These are phyloP conservation scores for Chiloscyllium punctatum DNA, from an alignment of 2,797 vertebrate species.

Conservation along the genomic window DNA sequence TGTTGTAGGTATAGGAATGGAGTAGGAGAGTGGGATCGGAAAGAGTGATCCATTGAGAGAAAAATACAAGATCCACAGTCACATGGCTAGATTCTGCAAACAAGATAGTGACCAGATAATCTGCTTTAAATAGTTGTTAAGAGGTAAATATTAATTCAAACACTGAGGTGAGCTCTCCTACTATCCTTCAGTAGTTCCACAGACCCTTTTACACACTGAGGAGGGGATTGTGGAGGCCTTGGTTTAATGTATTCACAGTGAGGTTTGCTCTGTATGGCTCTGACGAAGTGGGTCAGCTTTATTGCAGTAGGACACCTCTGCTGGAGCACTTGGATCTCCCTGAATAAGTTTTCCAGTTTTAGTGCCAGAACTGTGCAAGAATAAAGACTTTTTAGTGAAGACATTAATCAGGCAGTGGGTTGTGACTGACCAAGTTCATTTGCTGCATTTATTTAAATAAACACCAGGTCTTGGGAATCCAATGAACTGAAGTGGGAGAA, in stretches of 20 bases:
- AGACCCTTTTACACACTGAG: background rate
- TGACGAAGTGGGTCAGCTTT: background rate
- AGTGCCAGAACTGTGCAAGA: background rate
- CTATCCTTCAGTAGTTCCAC: background rate
- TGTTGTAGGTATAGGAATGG: background rate
- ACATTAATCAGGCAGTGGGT: background rate
- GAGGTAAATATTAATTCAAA: background rate
- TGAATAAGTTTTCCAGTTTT: background rate
- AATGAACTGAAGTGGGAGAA: conserved; percentile 12
- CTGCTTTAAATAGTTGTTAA: background rate
- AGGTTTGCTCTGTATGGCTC: background rate
- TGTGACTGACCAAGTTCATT: background rate
- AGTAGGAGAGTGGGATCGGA: background rate
- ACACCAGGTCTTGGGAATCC: conserved; percentile 5
- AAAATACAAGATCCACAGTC: background rate
- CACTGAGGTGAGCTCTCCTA: background rate
- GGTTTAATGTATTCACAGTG: background rate
- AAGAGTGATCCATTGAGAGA: background rate
- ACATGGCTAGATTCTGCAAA: background rate
- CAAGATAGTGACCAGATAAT: background rate
- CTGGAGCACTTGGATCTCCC: background rate
- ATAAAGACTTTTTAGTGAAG: background rate
- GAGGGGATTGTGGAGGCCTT: background rate
- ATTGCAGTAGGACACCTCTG: background rate
- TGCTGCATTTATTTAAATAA: conserved; percentile 14